A percentile compares a stretch with the other conserved stretches of the same genome.
phyloP scores from a whole-genome alignment of 2,113 vertebrate genomes.

The Talpa occidentalis region DNA sequence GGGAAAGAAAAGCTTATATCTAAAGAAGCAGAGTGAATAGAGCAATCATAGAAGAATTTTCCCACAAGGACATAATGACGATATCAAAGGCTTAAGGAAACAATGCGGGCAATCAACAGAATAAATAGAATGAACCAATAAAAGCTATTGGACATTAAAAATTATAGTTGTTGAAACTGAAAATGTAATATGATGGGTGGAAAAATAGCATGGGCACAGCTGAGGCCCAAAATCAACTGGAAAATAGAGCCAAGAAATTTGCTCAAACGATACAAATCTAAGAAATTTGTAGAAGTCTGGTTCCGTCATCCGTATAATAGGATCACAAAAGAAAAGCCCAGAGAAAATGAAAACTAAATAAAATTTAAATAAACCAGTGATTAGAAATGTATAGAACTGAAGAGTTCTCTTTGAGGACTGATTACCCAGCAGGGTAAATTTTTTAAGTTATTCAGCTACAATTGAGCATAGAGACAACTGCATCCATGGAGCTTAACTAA shows the following conservation, averaged over 20 bases:
- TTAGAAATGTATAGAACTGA: neutral
- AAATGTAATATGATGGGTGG: neutral
- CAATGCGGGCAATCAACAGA: neutral
- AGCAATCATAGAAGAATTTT: neutral
- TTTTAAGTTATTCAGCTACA: neutral
- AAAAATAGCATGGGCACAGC: neutral
- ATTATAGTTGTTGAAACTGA: neutral
- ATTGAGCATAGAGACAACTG: neutral
- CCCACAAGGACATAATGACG: neutral
- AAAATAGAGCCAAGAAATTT: slow-evolving; percentile 1
- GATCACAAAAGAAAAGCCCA: neutral
- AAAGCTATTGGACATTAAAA: neutral
- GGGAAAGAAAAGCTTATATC: neutral
- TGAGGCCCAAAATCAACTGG: neutral
- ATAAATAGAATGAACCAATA: neutral
- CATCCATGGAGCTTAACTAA: neutral
- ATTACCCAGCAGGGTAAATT: neutral
- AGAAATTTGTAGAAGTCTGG: neutral
- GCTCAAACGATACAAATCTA: slow-evolving; percentile 40
- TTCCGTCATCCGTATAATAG: neutral
- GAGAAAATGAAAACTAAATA: slow-evolving; percentile 40
- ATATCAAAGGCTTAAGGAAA: slow-evolving; percentile 12
- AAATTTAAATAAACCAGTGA: slow-evolving; percentile 37
- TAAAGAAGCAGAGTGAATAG: neutral
- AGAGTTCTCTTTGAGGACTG: neutral